phyloP scores from a whole-genome alignment of 2,888 invertebrate genomes.

The Saturnia pavonia region DNA sequence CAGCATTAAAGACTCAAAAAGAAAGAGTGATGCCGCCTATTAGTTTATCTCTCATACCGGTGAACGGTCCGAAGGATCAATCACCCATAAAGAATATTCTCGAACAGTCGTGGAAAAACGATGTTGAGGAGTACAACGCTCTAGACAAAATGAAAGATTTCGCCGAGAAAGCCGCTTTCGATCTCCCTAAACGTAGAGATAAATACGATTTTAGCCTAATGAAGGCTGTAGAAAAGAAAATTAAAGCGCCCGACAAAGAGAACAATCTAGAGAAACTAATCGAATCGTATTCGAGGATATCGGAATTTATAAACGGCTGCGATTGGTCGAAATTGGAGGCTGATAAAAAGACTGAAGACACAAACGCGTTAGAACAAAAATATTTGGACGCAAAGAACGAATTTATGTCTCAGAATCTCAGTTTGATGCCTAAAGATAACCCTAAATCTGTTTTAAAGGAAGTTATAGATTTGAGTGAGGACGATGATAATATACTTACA shows the following conservation, averaged over 20 bases:
- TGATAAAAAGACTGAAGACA: constrained; percentile 59
- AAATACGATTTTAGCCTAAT: constrained; percentile 35
- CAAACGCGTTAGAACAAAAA: constrained; percentile 66
- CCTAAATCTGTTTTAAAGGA: constrained; percentile 62
- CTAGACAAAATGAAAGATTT: constrained; percentile 79
- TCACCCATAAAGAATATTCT: constrained; percentile 62
- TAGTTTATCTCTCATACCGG: constrained; percentile 74
- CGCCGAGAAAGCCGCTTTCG: constrained; percentile 76
- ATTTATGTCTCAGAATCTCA: constrained; percentile 73
- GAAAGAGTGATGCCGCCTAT: constrained; percentile 75
- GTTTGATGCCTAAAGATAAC: constrained; percentile 68
- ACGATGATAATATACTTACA: constrained; percentile 57
- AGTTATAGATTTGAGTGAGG: constrained; percentile 70
- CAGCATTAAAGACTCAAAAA: constrained; percentile 55
- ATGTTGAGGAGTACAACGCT: constrained; percentile 72
- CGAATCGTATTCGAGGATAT: constrained; percentile 73
- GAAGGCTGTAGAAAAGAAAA: constrained; percentile 50
- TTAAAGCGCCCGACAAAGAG: constrained; percentile 56
- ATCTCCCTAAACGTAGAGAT: constrained; percentile 67
- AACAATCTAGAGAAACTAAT: constrained; percentile 70
- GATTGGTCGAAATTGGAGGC: constrained; percentile 69
- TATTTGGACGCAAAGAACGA: constrained; percentile 77
- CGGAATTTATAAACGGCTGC: constrained; percentile 76
- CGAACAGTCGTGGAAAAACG: constrained; percentile 64
- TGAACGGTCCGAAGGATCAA: constrained; percentile 64